These are phyloP conservation scores for Mungos mungo DNA, from an alignment of 2,113 vertebrate genomes.

Conservation along the genomic window DNA sequence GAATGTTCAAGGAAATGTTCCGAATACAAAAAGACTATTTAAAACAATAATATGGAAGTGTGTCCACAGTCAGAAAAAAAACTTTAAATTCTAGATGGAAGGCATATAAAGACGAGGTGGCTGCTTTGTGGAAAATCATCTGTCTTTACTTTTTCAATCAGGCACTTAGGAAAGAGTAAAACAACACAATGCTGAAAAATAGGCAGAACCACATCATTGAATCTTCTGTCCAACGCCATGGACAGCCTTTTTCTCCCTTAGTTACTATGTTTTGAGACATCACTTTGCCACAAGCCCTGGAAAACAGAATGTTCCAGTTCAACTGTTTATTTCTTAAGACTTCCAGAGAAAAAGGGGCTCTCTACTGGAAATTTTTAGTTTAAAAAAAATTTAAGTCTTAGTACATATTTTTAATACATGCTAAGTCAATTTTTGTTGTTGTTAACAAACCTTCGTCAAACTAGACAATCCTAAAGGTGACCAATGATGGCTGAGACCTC, in stretches of 20 bases:
- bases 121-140: background rate
- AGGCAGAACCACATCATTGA: background rate
- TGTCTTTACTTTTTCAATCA: background rate
- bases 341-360: background rate
- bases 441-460: background rate
- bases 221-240: background rate
- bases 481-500: background rate
- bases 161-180: background rate
- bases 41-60: slow-evolving; percentile 61
- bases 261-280: background rate
- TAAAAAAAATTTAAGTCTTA: background rate
- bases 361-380: background rate
- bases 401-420: background rate
- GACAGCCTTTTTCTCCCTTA: background rate
- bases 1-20: slow-evolving; percentile 76
- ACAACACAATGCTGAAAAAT: background rate
- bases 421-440: background rate
- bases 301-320: background rate
- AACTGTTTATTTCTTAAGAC: background rate
- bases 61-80: slow-evolving; percentile 57
- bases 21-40: slow-evolving; percentile 60
- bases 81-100: background rate
- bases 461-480: background rate
- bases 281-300: background rate
- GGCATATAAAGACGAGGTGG: background rate